phyloP scores from a whole-genome alignment of 2,113 vertebrate genomes.

The rat (Rattus norvegicus) region DNA sequence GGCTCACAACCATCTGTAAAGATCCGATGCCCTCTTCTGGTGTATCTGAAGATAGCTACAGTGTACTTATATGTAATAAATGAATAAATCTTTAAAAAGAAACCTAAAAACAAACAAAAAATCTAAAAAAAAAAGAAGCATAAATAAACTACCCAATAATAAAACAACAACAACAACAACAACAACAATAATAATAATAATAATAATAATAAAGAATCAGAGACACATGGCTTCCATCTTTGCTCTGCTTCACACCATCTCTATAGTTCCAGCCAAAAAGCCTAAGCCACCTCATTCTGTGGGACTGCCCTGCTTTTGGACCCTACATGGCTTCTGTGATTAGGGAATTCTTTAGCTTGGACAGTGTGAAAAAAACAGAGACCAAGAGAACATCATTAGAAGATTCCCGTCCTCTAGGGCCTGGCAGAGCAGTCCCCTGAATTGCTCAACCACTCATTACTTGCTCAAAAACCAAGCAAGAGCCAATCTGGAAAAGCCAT shows the following conservation, averaged over 20 bases:
- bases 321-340: not conserved
- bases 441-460: not conserved
- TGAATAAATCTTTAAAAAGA: too few species aligned
- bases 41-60: too few species aligned
- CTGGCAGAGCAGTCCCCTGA: accelerated
- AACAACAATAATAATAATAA: too few species aligned
- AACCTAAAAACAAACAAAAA: too few species aligned
- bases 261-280: accelerated
- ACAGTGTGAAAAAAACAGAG: too few species aligned
- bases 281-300: accelerated
- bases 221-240: not conserved
- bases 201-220: not conserved
- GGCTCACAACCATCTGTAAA: too few species aligned
- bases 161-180: too few species aligned
- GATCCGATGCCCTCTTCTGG: too few species aligned
- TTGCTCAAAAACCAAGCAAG: not conserved
- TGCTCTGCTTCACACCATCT: not conserved
- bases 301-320: not conserved
- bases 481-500: accelerated
- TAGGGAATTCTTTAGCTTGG: not conserved
- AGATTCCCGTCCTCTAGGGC: too few species aligned
- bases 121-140: too few species aligned
- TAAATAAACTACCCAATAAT: too few species aligned
- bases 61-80: too few species aligned
- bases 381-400: accelerated